These are phyloP conservation scores for Dione juno DNA, from an alignment of 2,888 invertebrate genomes.

Conservation along the genomic window DNA sequence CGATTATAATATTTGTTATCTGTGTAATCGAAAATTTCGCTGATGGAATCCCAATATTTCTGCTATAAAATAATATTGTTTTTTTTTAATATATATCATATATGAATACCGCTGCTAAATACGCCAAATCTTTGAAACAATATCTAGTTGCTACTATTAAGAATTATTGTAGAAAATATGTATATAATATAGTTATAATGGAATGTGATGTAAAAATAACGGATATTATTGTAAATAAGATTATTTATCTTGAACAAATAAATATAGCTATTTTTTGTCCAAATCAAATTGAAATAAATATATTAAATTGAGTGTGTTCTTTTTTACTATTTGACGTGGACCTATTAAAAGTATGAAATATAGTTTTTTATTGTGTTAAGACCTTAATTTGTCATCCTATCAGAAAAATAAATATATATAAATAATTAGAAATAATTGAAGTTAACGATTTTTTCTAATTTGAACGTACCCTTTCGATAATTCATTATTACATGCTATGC, in stretches of 20 bases:
- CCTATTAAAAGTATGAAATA: too few relatives aligned
- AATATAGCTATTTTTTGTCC: slow-evolving; percentile 48
- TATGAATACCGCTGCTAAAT: slow-evolving; percentile 1
- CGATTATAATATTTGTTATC: too few relatives aligned
- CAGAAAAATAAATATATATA: too few relatives aligned
- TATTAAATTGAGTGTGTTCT: slow-evolving; percentile 40
- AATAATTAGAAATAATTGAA: too few relatives aligned
- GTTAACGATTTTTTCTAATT: too few relatives aligned
- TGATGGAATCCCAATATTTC: too few relatives aligned
- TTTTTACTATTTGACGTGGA: slow-evolving; percentile 17
- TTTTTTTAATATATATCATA: too few relatives aligned
- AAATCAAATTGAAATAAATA: slow-evolving; percentile 47
- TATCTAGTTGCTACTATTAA: slow-evolving; percentile 3
- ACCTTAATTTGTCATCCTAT: too few relatives aligned
- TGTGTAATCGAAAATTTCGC: too few relatives aligned
- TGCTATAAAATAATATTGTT: too few relatives aligned
- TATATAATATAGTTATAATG: slow-evolving; percentile 22
- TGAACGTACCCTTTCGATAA: too few relatives aligned
- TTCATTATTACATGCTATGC: too few relatives aligned
- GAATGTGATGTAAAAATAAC: slow-evolving; percentile 33
- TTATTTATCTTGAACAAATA: slow-evolving; percentile 39
- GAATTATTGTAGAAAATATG: slow-evolving; percentile 19
- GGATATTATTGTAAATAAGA: slow-evolving; percentile 40
- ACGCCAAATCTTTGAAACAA: slow-evolving; percentile 15
- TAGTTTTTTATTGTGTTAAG: background rate